These are phyloP conservation scores for Odontophorus gujanensis DNA, from an alignment of 2,113 vertebrate genomes.

Conservation along the genomic window DNA sequence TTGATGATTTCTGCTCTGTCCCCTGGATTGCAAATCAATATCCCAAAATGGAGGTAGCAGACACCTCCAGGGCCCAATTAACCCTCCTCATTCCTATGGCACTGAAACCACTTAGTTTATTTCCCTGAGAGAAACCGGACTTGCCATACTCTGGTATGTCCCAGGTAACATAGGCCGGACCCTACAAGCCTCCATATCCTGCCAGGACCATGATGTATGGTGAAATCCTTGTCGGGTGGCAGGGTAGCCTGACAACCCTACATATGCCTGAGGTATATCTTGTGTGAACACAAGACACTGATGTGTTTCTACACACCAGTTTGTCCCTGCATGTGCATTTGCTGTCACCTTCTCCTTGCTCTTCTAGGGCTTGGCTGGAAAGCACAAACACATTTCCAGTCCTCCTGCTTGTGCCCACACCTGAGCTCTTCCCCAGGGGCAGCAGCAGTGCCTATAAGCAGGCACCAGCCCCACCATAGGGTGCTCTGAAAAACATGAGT, in stretches of 20 bases:
- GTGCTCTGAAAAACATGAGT: slow-evolving; percentile 20
- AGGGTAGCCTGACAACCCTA: not conserved
- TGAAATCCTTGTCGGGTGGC: not conserved
- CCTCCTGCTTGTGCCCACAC: not conserved
- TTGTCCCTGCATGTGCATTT: fast-evolving
- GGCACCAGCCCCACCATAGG: not conserved
- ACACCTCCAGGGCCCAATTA: not conserved
- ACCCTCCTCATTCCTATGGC: not conserved
- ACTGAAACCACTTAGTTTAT: not conserved
- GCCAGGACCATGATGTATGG: fast-evolving
- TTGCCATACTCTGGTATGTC: not conserved
- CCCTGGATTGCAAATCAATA: not conserved
- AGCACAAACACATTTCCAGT: not conserved
- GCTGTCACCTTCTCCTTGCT: not conserved
- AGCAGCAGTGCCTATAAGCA: not conserved
- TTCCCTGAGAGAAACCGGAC: not conserved
- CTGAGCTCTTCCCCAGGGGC: not conserved
- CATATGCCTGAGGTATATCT: fast-evolving
- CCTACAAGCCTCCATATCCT: not conserved
- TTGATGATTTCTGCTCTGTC: not conserved
- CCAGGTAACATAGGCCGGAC: not conserved
- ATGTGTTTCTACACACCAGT: not conserved
- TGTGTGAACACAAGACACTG: not conserved
- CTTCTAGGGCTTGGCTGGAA: not conserved
- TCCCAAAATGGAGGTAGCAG: not conserved